Evolutionary conservation across 2,797 vertebrate genomes (phyloP), one percentile per base, ranked within the genome.

Genomic region (Carcharodon carcharias): DNA sequence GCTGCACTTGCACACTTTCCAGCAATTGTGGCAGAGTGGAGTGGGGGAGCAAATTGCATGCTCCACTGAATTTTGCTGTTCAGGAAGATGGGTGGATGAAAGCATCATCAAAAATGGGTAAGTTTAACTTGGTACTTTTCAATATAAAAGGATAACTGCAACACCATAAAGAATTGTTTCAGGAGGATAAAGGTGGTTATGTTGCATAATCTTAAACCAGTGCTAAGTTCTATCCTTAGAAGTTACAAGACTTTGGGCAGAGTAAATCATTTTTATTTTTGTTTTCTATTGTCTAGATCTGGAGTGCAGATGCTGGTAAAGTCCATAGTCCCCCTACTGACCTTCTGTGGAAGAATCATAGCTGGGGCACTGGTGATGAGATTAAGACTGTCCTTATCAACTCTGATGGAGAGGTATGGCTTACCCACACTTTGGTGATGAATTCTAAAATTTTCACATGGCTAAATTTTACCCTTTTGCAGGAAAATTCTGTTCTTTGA

Each of bases 281-380:
- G 96, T 58, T 35, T 67, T 54, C 28, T 87, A 50, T 21, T 58
- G 96, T 1, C 0, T 96, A 99, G 99, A 98, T 99, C 50, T 99
- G 99, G 99, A 98, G 98, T 96, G 98, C 99, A 21, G 98, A 99
- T 94, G 98, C 99, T 0, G 99, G 99, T 0, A 97, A 99, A 23
- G 97, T 98, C 96, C 99, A 99, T 23, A 98, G 98, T 91, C 99
- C 99, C 0, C 99, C 99, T 0, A 97, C 98, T 65, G 98, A 99
- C 56, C 97, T 99, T 0, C 97, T 99, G 97, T 99, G 99, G 99
- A 99, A 99, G 97, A 99, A 97, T 96, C 99, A 99, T 97, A 97
- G 97, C 96, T 99, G 99, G 99, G 99, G 98, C 87, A 98, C 98
- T 0, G 99, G 99, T 96, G 98, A 97, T 88, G 97, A 98, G 16